phyloP scores from a whole-genome alignment of 1,140 invertebrate species.

The Plodia interpunctella region DNA sequence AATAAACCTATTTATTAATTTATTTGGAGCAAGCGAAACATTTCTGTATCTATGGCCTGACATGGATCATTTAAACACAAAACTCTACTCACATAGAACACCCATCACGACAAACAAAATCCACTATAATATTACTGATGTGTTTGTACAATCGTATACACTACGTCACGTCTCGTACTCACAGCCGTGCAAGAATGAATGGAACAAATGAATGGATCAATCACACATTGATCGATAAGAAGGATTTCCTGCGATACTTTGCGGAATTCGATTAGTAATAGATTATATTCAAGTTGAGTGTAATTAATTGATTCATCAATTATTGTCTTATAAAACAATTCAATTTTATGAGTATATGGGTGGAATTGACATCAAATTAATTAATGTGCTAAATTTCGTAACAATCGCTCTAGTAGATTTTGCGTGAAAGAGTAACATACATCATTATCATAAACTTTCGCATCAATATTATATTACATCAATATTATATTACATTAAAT shows the following conservation, averaged over 20 bases:
- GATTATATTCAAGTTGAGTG: not conserved
- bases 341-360: not conserved
- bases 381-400: no score
- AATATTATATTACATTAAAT: no score
- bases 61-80: no score
- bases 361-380: no score
- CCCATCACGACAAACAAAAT: not conserved
- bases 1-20: no score
- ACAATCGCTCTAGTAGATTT: no score
- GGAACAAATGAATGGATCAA: not conserved
- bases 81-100: not conserved
- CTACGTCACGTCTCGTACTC: not conserved
- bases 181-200: not conserved
- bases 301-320: not conserved
- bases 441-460: no score
- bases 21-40: no score
- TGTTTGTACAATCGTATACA: no score
- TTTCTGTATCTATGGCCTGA: no score
- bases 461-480: no score
- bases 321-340: not conserved
- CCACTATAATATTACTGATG: not conserved
- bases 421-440: no score
- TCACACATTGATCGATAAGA: not conserved
- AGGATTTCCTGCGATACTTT: not conserved
- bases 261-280: not conserved